These are phyloP conservation scores for Heliopora coerulea DNA, from an alignment of 92 coral and sea anemone genomes.

Conservation along the genomic window DNA sequence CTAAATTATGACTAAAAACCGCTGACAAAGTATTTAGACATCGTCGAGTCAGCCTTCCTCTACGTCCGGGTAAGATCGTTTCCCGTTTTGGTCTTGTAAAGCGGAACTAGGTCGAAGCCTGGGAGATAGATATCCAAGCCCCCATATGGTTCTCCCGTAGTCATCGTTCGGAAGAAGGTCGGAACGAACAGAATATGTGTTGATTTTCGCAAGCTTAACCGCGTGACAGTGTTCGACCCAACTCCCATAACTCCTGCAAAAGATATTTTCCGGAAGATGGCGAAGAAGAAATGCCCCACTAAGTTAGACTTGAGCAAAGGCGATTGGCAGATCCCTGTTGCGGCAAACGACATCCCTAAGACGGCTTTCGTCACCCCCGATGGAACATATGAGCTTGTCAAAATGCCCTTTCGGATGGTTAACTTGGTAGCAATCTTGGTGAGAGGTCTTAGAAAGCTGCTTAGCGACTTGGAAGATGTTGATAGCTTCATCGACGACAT, in stretches of 20 bases:
- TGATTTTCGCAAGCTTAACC: slow-evolving; percentile 27
- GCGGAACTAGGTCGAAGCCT: no score
- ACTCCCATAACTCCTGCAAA: slow-evolving; percentile 25
- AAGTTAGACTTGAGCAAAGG: slow-evolving; percentile 46
- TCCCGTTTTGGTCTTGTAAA: no score
- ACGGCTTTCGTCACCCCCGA: slow-evolving; percentile 50
- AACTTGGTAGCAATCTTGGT: slow-evolving; percentile 20
- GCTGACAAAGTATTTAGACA: no score
- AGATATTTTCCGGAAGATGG: slow-evolving; percentile 5
- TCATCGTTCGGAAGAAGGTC: slow-evolving; percentile 36
- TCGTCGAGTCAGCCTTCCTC: no score
- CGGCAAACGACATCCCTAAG: neutral
- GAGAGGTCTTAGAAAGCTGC: slow-evolving; percentile 5
- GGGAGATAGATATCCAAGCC: no score
- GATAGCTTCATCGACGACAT: slow-evolving; percentile 21
- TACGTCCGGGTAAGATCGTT: no score
- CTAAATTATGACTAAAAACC: no score
- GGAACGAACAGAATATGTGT: slow-evolving; percentile 19
- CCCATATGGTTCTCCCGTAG: slow-evolving; percentile 34
- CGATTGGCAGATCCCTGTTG: slow-evolving; percentile 36
- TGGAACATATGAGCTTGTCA: slow-evolving; percentile 49
- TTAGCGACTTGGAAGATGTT: slow-evolving; percentile 4
- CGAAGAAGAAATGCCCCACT: slow-evolving; percentile 34
- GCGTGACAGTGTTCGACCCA: neutral
- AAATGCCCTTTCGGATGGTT: slow-evolving; percentile 43